Base-by-base conservation (phyloP, 1,140 invertebrate species). In the Micrasema minimum region DNA sequence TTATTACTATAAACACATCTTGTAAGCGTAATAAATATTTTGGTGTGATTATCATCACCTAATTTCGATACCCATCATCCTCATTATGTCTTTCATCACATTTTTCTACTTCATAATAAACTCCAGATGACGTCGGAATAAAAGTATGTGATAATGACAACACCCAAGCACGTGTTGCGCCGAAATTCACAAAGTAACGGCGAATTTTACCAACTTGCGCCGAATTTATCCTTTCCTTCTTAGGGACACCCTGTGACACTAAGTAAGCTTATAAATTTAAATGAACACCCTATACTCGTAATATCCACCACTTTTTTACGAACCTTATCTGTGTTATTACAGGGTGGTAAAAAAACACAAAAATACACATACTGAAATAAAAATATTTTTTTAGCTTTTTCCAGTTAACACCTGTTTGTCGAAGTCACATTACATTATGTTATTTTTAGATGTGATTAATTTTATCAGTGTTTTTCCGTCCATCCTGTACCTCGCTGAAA, bases 401-500 rank as follows among this genome's bases (percentile, higher is more conserved):
- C n/a, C n/a, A n/a, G n/a, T n/a, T n/a, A n/a, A n/a, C n/a, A 14
- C 5, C 37, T 31, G 26, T 31, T 31, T 31, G 26, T 31, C 26
- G 26, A 31, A 31, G 26, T 31, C 26, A 7, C 38, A 41, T 10
- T 41, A 41, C 38, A 41, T 41, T 41, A 41, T 6, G 11, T 43
- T 43, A 46, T 16, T 51, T 51, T 51, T 11, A n/a, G n/a, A n/a
- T 23, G 48, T 12, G 48, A 11, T 18, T 12, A 22, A 51, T 51
- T 51, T 22, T 51, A 18, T 11, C 6, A 37, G 14, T 59, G 0
- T 59, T 16, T 41, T 59, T 59, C 5, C 14, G 50, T 2, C 38
- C 62, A 35, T 12, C 45, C 46, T 66, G 20, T 50, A 50, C 10
- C 18, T 65, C 9, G 31, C 51, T 74, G 38, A 74, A 74, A 74